These are phyloP conservation scores for Phalacrocorax brasilianus DNA, from an alignment of 2,113 vertebrate species.

Conservation along the genomic window DNA sequence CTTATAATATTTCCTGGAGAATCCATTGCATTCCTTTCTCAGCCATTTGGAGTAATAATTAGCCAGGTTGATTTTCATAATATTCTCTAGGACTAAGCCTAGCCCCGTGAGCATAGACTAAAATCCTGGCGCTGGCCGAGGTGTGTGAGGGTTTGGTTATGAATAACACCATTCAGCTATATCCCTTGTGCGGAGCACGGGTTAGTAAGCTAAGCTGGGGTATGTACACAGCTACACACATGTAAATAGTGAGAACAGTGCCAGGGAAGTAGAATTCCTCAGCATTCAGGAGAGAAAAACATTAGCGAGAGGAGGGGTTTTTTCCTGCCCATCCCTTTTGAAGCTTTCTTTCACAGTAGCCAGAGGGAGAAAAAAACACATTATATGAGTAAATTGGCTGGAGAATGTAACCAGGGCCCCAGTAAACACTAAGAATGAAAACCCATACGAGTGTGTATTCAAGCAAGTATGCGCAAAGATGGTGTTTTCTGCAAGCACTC, in stretches of 20 bases:
- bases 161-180: constrained; percentile 40
- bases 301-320: not conserved
- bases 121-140: not conserved
- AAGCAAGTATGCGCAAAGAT: constrained; percentile 30
- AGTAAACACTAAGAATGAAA: constrained; percentile 55
- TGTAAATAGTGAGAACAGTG: not conserved
- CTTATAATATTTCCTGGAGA: not conserved
- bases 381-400: constrained; percentile 64
- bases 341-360: constrained; percentile 39
- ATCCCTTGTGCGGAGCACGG: not conserved
- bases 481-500: not conserved
- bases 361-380: constrained; percentile 36
- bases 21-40: not conserved
- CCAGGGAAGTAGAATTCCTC: constrained; percentile 17
- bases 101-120: not conserved
- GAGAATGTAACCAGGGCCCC: constrained; percentile 56
- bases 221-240: not conserved
- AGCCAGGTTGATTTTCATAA: constrained; percentile 31
- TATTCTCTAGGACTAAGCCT: constrained; percentile 10
- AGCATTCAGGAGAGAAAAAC: constrained; percentile 19
- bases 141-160: not conserved
- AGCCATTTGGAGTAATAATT: constrained; percentile 23
- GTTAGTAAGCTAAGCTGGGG: constrained; percentile 12
- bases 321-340: not conserved
- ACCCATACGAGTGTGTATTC: constrained; percentile 27